Evolutionary conservation across 2,888 invertebrate species (phyloP).

Genomic region (Synergus itoensis): DNA sequence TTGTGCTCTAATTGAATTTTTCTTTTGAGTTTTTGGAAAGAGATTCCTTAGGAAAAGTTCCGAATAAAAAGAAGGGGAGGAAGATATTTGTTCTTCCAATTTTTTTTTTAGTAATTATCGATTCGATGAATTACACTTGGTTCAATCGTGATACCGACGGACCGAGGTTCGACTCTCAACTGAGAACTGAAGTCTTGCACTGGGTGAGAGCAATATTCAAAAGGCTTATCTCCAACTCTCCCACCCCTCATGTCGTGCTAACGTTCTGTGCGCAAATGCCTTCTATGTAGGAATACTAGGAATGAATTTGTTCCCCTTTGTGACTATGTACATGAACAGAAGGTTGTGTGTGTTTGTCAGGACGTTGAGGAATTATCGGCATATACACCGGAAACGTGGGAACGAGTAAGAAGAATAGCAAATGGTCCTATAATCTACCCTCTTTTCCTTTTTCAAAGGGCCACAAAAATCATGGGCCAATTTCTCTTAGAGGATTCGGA

Average conservation of each 20-base stretch:
- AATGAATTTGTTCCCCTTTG: not conserved
- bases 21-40: not conserved
- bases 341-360: not conserved
- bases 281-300: not conserved
- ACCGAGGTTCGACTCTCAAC: slow-evolving; percentile 6
- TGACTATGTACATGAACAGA: not conserved
- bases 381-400: not conserved
- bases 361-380: slow-evolving; percentile 4
- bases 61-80: not conserved
- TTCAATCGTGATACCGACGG: not conserved
- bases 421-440: not conserved
- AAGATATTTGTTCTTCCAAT: not conserved
- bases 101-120: not conserved
- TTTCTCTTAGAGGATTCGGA: not conserved
- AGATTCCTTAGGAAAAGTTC: too few species aligned
- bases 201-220: slow-evolving; percentile 36
- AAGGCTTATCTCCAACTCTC: slow-evolving; percentile 41
- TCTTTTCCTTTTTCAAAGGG: not conserved
- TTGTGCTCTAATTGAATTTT: not conserved
- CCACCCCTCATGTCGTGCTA: slow-evolving; percentile 18
- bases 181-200: slow-evolving; percentile 16
- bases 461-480: not conserved
- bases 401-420: not conserved
- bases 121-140: not conserved
- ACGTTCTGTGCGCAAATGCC: slow-evolving; percentile 34